These are phyloP conservation scores for Bombus picipes DNA, from an alignment of 1,140 invertebrate genomes.

Conservation along the genomic window DNA sequence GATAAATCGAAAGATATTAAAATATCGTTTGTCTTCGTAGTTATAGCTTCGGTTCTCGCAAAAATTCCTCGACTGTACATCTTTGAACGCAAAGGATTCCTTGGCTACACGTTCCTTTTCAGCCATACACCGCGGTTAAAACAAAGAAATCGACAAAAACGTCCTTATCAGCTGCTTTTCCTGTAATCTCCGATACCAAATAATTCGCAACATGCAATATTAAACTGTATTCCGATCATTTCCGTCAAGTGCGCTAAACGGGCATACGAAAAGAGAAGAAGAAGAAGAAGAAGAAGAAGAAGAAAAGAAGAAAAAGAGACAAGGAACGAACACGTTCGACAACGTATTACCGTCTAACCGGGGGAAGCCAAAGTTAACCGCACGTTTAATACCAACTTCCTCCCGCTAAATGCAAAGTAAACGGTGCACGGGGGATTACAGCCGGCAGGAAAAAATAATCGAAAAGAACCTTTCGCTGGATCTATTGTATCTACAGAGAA, in stretches of 20 bases:
- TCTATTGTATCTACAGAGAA: constrained; percentile 25
- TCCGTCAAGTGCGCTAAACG: background rate
- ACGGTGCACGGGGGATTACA: constrained; percentile 25
- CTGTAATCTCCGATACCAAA: background rate
- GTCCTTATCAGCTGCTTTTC: no score
- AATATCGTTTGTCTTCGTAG: no score
- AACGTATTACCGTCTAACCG: background rate
- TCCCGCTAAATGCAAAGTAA: constrained; percentile 31
- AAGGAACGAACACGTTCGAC: background rate
- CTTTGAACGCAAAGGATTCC: no score
- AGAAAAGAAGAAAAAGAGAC: background rate
- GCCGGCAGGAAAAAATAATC: constrained; percentile 10
- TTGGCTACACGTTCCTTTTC: no score
- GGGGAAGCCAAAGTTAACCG: background rate
- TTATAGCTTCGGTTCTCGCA: no score
- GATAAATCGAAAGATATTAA: no score
- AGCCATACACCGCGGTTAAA: no score
- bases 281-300: background rate
- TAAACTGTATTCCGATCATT: background rate
- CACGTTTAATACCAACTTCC: background rate
- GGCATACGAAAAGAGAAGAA: background rate
- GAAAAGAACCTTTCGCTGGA: background rate
- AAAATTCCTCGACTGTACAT: no score
- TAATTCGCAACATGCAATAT: background rate
- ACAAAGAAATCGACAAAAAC: no score